These are phyloP conservation scores for Otolemur crassicaudatus DNA, from an alignment of 2,797 vertebrate genomes.

Conservation along the genomic window DNA sequence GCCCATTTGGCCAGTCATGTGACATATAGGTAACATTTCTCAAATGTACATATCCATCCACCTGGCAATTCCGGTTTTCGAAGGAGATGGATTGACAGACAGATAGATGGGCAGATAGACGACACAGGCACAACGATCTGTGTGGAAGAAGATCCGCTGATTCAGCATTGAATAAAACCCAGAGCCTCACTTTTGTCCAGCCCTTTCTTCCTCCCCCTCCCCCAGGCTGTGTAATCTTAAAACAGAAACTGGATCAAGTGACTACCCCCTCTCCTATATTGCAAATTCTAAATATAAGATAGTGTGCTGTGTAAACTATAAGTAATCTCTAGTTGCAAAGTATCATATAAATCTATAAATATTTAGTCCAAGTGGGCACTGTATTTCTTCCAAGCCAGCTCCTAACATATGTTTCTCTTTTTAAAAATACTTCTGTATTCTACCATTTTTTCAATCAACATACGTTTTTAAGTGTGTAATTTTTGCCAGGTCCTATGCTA, in stretches of 20 bases:
- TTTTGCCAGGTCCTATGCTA: neutral
- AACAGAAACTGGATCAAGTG: neutral
- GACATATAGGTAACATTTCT: accelerated
- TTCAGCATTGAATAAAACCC: neutral
- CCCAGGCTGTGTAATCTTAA: neutral
- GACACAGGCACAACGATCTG: neutral
- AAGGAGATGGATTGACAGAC: neutral
- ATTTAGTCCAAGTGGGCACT: neutral
- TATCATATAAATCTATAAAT: neutral
- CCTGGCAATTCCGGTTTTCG: neutral
- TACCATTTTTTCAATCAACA: neutral
- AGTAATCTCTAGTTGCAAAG: neutral
- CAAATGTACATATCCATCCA: neutral
- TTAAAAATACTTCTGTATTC: neutral
- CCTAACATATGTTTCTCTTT: neutral
- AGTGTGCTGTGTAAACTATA: neutral
- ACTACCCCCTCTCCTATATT: neutral
- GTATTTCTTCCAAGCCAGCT: neutral
- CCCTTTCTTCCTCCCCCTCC: neutral
- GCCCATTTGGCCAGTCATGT: neutral
- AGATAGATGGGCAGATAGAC: neutral
- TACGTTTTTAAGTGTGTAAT: neutral
- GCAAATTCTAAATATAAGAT: neutral
- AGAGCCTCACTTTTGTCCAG: accelerated
- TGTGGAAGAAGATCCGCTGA: neutral